Evolutionary conservation across 2,888 invertebrate species (phyloP).

Genomic region (Isotomurus palustris): DNA sequence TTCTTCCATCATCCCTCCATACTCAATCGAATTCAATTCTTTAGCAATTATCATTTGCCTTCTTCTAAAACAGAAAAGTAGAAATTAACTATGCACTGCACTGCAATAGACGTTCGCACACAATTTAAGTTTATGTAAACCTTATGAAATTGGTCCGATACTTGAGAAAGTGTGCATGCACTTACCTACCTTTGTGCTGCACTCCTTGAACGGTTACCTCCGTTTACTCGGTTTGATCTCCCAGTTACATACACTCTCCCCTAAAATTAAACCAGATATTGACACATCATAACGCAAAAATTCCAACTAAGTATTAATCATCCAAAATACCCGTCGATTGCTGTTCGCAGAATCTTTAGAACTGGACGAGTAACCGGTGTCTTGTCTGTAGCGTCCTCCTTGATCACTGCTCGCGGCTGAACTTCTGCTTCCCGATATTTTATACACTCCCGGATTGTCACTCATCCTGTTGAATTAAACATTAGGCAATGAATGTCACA

Average conservation of each 20-base stretch:
- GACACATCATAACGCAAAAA: background rate
- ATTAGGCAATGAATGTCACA: background rate
- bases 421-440: constrained; percentile 44
- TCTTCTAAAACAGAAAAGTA: constrained; percentile 16
- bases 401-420: constrained; percentile 42
- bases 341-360: constrained; percentile 49
- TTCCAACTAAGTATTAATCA: background rate
- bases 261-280: background rate
- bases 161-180: constrained; percentile 4
- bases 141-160: no score
- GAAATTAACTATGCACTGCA: no score
- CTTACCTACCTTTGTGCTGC: constrained; percentile 39
- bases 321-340: constrained; percentile 36
- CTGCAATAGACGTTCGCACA: no score
- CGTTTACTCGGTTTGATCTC: background rate
- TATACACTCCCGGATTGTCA: constrained; percentile 45
- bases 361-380: constrained; percentile 66
- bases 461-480: constrained; percentile 33
- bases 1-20: constrained; percentile 17
- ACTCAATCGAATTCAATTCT: constrained; percentile 27
- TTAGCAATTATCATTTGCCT: constrained; percentile 35
- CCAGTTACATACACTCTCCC: constrained; percentile 25
- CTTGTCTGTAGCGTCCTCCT: constrained; percentile 53
- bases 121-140: no score
- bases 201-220: constrained; percentile 31